Conservation (phyloP, 2,888 invertebrate species). For the Lissonota sp. region DNA sequence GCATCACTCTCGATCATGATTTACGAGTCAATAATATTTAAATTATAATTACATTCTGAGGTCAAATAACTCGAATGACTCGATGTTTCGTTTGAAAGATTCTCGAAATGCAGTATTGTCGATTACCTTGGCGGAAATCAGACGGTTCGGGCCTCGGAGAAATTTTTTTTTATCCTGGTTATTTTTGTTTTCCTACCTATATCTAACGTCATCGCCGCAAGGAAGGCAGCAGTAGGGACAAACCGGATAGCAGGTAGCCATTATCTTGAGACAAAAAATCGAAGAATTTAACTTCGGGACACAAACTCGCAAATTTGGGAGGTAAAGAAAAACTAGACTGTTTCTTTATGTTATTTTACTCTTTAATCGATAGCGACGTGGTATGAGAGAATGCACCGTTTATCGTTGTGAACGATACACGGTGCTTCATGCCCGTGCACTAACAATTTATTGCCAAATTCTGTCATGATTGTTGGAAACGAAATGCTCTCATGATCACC, state of each 20-base stretch:
- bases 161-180: slow-evolving; percentile 24
- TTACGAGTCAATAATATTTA: slow-evolving; percentile 3
- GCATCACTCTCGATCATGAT: not conserved
- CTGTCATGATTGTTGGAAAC: slow-evolving; percentile 63
- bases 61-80: not conserved
- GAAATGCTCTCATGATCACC: slow-evolving; percentile 53
- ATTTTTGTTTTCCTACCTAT: slow-evolving; percentile 67
- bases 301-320: slow-evolving; percentile 48
- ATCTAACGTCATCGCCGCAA: slow-evolving; percentile 68
- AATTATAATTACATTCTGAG: slow-evolving; percentile 9
- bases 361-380: slow-evolving; percentile 18
- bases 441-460: slow-evolving; percentile 63
- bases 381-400: slow-evolving; percentile 29
- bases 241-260: slow-evolving; percentile 67
- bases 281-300: slow-evolving; percentile 7
- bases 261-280: slow-evolving; percentile 34
- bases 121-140: slow-evolving; percentile 35
- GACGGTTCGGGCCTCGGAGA: not conserved
- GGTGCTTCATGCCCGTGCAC: slow-evolving; percentile 59
- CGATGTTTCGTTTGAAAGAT: slow-evolving; percentile 3
- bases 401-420: slow-evolving; percentile 54
- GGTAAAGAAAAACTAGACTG: slow-evolving; percentile 10
- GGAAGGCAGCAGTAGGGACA: slow-evolving; percentile 69
- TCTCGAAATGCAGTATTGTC: slow-evolving; percentile 31
- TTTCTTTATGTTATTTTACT: not conserved